Evolutionary conservation across 2,888 invertebrate species (phyloP).

Genomic region (Catocala fraxini): DNA sequence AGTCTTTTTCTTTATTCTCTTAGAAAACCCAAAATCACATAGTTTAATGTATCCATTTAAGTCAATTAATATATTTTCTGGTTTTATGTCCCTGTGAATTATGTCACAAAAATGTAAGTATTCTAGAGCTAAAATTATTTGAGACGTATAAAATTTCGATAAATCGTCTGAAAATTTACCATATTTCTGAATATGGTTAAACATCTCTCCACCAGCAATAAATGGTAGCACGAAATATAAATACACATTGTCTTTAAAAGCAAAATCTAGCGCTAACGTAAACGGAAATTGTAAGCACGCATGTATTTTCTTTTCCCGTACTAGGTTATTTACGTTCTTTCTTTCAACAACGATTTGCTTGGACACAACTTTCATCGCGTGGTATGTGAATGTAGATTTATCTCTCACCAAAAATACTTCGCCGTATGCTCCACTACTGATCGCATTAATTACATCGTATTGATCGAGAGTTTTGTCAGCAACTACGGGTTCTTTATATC

Average conservation of each 20-base stretch:
- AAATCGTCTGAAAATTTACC: slow-evolving; percentile 91
- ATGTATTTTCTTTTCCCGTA: slow-evolving; percentile 95
- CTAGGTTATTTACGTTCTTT: slow-evolving; percentile 95
- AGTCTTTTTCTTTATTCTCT: slow-evolving; percentile 91
- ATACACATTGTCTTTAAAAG: slow-evolving; percentile 95
- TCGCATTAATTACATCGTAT: slow-evolving; percentile 91
- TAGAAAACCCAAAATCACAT: slow-evolving; percentile 98
- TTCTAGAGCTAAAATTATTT: slow-evolving; percentile 95
- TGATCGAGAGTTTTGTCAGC: slow-evolving; percentile 77
- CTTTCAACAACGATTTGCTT: slow-evolving; percentile 95
- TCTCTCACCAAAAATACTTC: slow-evolving; percentile 92
- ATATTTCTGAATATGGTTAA: slow-evolving; percentile 90
- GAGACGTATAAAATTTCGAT: slow-evolving; percentile 95
- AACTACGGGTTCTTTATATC: slow-evolving; percentile 50
- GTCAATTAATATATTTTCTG: slow-evolving; percentile 95
- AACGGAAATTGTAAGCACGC: slow-evolving; percentile 95
- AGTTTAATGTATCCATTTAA: slow-evolving; percentile 92
- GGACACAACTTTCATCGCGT: slow-evolving; percentile 96
- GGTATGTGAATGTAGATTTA: slow-evolving; percentile 89
- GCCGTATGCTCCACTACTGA: slow-evolving; percentile 97
- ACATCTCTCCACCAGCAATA: slow-evolving; percentile 95
- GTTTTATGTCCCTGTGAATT: slow-evolving; percentile 96
- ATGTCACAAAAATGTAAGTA: slow-evolving; percentile 95
- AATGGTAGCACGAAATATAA: slow-evolving; percentile 95
- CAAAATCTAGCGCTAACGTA: slow-evolving; percentile 92